Evolutionary conservation across 2,888 invertebrate species (phyloP).

Genomic region (Epirrita christyi): DNA sequence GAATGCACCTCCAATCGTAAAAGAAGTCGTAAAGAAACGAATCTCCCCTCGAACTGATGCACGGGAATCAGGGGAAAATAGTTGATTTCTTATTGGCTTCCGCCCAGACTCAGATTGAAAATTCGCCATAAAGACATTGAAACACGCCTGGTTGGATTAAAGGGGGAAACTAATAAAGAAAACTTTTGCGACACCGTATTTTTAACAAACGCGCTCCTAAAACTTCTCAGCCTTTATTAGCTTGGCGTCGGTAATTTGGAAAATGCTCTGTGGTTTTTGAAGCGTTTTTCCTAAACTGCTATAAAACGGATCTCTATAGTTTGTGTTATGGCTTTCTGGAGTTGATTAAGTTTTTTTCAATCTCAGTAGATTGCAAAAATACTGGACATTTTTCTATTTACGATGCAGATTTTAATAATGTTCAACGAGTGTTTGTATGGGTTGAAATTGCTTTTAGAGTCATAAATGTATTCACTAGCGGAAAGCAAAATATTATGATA

Average conservation of each 20-base stretch:
- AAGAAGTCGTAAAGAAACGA: slow-evolving; percentile 83
- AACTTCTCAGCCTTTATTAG: slow-evolving; percentile 78
- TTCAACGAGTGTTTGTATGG: slow-evolving; percentile 40
- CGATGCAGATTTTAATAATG: slow-evolving; percentile 48
- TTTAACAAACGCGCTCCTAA: slow-evolving; percentile 79
- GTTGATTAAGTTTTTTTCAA: slow-evolving; percentile 66
- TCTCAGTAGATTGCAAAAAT: slow-evolving; percentile 47
- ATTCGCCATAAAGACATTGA: slow-evolving; percentile 84
- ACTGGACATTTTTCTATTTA: slow-evolving; percentile 35
- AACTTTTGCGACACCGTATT: slow-evolving; percentile 84
- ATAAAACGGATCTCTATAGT: slow-evolving; percentile 59
- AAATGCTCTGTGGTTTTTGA: slow-evolving; percentile 62
- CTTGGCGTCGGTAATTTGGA: slow-evolving; percentile 69
- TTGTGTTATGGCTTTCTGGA: slow-evolving; percentile 53
- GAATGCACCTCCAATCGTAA: slow-evolving; percentile 85
- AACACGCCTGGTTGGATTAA: slow-evolving; percentile 82
- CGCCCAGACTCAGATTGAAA: slow-evolving; percentile 83
- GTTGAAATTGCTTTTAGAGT: slow-evolving; percentile 57
- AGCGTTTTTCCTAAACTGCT: slow-evolving; percentile 54
- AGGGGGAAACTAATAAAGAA: slow-evolving; percentile 84
- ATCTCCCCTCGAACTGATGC: slow-evolving; percentile 78
- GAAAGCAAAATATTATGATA: slow-evolving; percentile 62
- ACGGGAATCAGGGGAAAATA: slow-evolving; percentile 81
- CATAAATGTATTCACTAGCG: slow-evolving; percentile 54
- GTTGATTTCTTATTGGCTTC: slow-evolving; percentile 84